Conservation (phyloP, 2,797 vertebrate genomes). For the Myotis pilosus region DNA sequence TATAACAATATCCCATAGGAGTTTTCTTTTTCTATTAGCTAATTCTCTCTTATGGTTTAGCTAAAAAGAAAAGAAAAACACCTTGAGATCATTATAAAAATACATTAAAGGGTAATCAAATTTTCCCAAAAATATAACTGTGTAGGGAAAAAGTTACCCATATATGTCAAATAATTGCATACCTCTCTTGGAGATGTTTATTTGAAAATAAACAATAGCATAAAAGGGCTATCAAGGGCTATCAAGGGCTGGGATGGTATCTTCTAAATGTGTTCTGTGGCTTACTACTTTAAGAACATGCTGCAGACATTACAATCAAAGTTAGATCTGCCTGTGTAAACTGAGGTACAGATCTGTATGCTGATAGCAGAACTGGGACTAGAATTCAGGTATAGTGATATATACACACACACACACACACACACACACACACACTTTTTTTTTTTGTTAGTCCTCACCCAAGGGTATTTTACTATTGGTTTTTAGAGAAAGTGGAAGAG, state of each 20-base stretch:
- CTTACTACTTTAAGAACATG: neutral
- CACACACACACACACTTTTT: too few species aligned
- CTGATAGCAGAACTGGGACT: neutral
- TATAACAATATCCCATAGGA: neutral
- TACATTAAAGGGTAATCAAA: neutral
- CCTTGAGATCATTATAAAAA: neutral
- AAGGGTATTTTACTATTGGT: too few species aligned
- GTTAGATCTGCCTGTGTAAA: neutral
- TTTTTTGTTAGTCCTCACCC: too few species aligned
- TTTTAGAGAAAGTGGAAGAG: too few species aligned
- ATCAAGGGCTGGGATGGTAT: too few species aligned
- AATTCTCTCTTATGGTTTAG: neutral
- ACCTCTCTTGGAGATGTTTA: neutral
- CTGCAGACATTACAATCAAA: neutral
- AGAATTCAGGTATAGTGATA: neutral
- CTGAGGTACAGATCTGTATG: neutral
- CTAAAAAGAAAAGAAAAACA: neutral
- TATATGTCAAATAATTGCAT: neutral
- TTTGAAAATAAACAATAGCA: neutral
- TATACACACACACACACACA: too few species aligned
- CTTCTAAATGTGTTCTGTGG: neutral
- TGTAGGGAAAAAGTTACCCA: neutral
- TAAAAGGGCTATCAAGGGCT: neutral
- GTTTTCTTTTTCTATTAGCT: conserved; percentile 5
- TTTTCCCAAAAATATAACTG: neutral